Base-by-base conservation (phyloP, 2,888 invertebrate genomes). In the Microplitis manilae region DNA sequence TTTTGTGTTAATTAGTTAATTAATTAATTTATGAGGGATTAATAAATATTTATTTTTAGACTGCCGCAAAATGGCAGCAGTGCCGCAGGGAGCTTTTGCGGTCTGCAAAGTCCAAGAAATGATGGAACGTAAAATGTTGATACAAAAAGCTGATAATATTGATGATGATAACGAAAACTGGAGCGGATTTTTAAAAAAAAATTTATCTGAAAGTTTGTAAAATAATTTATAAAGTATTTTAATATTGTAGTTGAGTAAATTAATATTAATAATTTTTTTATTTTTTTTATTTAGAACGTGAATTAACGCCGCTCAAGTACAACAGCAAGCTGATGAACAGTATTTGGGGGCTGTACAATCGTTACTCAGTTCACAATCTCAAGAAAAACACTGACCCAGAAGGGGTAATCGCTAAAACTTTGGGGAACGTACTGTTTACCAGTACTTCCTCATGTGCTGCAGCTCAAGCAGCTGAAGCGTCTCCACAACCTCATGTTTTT, bases 341-440 rank as follows among this genome's bases (percentile, higher is more conserved):
- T 90, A 96, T 96, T 88, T 96, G 96, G 96, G 96, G 96, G n/a
- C 91, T 94, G 81, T 96, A 96, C 92, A 96, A 96, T 90, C 94
- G 95, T 69, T 96, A 96, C 88, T 96, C 96, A 0, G 95, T 96
- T 0, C 96, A 96, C 86, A 96, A 96, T 90, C 94, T 96, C 83
- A 96, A 96, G 91, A 94, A 94, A 86, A 91, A 94, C 85, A 94
- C 93, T 86, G 94, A 95, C 87, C 93, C 92, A 79, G 85, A 90
- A 78, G 84, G 83, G 67, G 87, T 89, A 82, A 87, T 89, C 80
- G 90, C 89, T 91, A 92, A 91, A 89, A 90, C 78, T 75, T 87
- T 85, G 86, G 83, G 81, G 50, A 77, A 61, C 9, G 65, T 75
- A 59, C 59, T 67, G 59, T 8, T 50, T 67, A 30, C 67, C 73